Percentiles rank a stretch among this genome's conserved stretches.
Evolutionary conservation across 2,797 vertebrate genomes (phyloP).

Genomic region (Sitta carolinensis): DNA sequence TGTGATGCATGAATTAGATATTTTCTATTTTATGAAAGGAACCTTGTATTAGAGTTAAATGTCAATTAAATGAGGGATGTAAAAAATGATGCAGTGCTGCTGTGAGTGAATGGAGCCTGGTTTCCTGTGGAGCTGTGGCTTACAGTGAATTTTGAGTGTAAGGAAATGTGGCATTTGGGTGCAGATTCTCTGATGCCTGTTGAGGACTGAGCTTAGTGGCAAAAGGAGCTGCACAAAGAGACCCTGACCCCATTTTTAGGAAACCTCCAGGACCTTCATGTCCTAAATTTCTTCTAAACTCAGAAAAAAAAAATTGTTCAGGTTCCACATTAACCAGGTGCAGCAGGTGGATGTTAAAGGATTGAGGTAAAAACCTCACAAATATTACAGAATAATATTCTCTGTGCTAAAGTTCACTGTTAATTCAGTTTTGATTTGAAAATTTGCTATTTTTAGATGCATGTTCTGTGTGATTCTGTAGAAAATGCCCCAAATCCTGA

Average conservation of each 20-base stretch:
- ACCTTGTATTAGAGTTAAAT: conserved; percentile 29
- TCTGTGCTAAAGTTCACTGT: not conserved
- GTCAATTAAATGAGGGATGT: conserved; percentile 32
- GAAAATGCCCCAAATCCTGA: not conserved
- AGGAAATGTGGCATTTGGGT: not conserved
- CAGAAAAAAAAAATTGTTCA: not conserved
- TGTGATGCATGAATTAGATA: conserved; percentile 38
- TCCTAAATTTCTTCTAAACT: not conserved
- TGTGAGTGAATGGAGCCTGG: not conserved
- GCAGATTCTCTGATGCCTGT: not conserved
- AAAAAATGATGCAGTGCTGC: not conserved
- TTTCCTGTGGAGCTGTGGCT: not conserved
- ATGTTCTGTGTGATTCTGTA: not conserved
- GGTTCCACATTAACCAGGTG: not conserved
- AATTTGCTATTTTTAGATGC: not conserved
- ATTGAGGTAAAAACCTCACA: not conserved
- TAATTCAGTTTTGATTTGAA: not conserved
- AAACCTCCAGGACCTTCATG: not conserved
- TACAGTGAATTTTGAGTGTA: not conserved
- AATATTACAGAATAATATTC: not conserved
- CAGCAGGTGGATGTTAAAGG: not conserved
- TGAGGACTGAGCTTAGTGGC: not conserved
- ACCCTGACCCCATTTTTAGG: not conserved
- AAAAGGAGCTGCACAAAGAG: not conserved
- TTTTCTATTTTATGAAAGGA: conserved; percentile 20